Conservation (phyloP, 2,797 vertebrate genomes). For the Brachymystax lenok region DNA sequence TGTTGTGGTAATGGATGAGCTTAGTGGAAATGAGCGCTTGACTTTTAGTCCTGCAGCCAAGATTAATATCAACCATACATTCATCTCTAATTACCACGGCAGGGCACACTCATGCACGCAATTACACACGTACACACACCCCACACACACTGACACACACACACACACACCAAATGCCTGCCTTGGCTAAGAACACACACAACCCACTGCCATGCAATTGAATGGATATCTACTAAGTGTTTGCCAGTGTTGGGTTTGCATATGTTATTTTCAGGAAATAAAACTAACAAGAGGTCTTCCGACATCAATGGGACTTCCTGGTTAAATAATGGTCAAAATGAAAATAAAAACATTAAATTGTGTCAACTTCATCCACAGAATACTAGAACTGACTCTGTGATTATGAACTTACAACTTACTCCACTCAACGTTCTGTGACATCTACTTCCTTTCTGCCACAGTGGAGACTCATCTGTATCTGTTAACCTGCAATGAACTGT, state of each 20-base stretch:
- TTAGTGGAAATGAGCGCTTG: constrained; percentile 62
- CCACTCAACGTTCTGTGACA: neutral
- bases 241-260: neutral
- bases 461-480: neutral
- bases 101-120: constrained; percentile 16
- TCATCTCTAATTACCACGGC: constrained; percentile 68
- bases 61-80: constrained; percentile 70
- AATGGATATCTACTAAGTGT: neutral
- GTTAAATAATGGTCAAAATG: no score
- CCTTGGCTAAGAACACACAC: no score
- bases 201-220: neutral
- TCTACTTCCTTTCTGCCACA: neutral
- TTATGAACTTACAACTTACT: neutral
- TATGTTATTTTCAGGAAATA: no score
- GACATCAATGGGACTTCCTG: no score
- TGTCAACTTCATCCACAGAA: neutral
- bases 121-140: neutral
- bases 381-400: neutral
- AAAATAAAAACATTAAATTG: neutral
- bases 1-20: constrained; percentile 63
- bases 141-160: neutral
- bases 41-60: constrained; percentile 62
- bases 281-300: no score
- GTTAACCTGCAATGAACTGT: neutral
- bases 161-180: neutral